A percentile compares a stretch with the other conserved stretches of the same genome.
Conservation (phyloP, 64 coral and sea anemone genomes). For the Acropora yongei region DNA sequence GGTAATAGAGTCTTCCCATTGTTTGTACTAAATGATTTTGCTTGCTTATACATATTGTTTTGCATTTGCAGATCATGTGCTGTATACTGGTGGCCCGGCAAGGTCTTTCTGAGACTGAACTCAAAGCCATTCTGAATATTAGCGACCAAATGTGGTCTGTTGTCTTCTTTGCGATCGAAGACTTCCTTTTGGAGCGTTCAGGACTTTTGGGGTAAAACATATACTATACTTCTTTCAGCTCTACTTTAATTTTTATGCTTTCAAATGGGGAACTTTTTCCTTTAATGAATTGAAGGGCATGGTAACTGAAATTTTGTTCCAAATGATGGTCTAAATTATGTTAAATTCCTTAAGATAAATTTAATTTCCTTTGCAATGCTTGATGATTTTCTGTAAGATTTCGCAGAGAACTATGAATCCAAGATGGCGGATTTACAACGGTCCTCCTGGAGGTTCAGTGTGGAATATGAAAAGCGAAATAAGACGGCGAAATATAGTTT, state of each 20-base stretch:
- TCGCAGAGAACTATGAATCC: background rate
- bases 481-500: too few species aligned
- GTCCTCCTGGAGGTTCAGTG: too few species aligned
- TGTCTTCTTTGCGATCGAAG: constrained; percentile 79
- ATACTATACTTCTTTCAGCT: background rate
- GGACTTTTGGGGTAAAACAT: constrained; percentile 75
- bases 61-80: constrained; percentile 69
- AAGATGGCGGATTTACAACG: too few species aligned
- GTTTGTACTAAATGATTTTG: background rate
- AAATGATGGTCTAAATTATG: too few species aligned
- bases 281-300: too few species aligned
- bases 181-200: constrained; percentile 80
- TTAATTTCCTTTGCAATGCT: background rate
- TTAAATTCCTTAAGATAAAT: too few species aligned
- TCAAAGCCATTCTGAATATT: constrained; percentile 74
- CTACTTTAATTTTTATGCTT: background rate
- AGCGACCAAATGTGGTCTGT: constrained; percentile 81
- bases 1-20: too few species aligned
- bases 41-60: background rate
- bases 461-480: too few species aligned
- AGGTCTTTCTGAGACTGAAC: constrained; percentile 82
- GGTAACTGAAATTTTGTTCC: too few species aligned
- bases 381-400: background rate
- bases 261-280: background rate
- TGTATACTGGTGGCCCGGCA: constrained; percentile 81